Evolutionary conservation across 2,888 invertebrate genomes (phyloP), one percentile per base, ranked within the genome.

Genomic region (Ellobium chinense): DNA sequence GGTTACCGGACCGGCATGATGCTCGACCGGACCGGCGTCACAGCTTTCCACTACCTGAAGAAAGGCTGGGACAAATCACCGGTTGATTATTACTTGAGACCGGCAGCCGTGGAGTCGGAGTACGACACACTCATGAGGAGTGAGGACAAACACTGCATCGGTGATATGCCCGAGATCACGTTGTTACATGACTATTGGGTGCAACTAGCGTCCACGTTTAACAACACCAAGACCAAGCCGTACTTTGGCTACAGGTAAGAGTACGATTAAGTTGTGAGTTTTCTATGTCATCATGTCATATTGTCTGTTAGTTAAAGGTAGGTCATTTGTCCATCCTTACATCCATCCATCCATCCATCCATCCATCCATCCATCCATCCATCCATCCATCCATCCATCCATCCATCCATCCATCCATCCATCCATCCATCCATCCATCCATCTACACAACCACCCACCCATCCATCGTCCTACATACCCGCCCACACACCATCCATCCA

Each of bases 241-340:
- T 76, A 76, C 58, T 76, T 68, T 36, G 58, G 24, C 2, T 76
- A 54, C 68, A 73, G 73, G 73, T 70, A 46, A 27, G 46, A 21
- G 2, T 31, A 4, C n/a, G 12, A 68, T 12, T 2, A 21, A 39
- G 12, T 12, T n/a, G n/a, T n/a, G n/a, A n/a, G n/a, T n/a, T n/a
- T n/a, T n/a, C n/a, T n/a, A n/a, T n/a, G n/a, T n/a, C n/a, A n/a
- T n/a, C n/a, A n/a, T n/a, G n/a, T n/a, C n/a, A n/a, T n/a, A n/a
- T n/a, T n/a, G 5, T 14, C n/a, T 21, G n/a, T n/a, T n/a, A n/a
- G n/a, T n/a, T 58, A 4, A 5, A 18, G 18, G 4, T 4, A 9
- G 14, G 4, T 58, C 58, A 9, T 58, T 4, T 58, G 4, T n/a
- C n/a, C 24, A 18, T n/a, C n/a, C 24, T 24, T 58, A 18, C n/a